Evolutionary conservation across 1,140 invertebrate species (phyloP).

Genomic region (Drosophila eugracilis): DNA sequence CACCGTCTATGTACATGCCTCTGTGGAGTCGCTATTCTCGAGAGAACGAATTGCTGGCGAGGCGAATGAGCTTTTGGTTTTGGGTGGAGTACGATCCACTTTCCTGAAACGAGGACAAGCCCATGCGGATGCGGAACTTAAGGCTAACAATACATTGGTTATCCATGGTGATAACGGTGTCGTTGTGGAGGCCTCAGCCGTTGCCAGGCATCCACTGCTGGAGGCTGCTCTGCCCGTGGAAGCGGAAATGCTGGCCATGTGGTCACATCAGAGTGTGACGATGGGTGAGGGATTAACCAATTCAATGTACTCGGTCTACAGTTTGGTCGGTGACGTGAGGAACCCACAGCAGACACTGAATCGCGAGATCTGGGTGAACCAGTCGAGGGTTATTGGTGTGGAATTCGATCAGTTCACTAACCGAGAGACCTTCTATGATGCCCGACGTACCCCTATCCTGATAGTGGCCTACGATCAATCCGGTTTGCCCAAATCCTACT

Average conservation of each 20-base stretch:
- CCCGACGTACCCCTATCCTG: conserved; percentile 91
- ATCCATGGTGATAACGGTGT: conserved; percentile 89
- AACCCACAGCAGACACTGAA: conserved; percentile 93
- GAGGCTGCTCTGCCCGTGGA: conserved; percentile 95
- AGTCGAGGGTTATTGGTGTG: conserved; percentile 92
- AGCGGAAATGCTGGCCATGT: conserved; percentile 95
- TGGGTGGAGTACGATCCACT: conserved; percentile 87
- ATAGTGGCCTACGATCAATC: conserved; percentile 94
- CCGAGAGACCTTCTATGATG: conserved; percentile 95
- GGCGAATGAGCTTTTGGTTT: conserved; percentile 86
- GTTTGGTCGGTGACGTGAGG: conserved; percentile 92
- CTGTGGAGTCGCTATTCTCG: conserved; percentile 80
- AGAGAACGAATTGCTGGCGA: conserved; percentile 50
- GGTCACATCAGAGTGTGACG: conserved; percentile 91
- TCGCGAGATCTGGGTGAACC: conserved; percentile 93
- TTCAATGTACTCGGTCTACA: conserved; percentile 92
- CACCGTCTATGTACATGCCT: conserved; percentile 88
- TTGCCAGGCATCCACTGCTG: conserved; percentile 93
- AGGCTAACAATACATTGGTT: conserved; percentile 91
- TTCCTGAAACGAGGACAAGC: conserved; percentile 88
- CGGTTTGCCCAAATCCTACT: conserved; percentile 92
- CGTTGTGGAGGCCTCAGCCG: conserved; percentile 90
- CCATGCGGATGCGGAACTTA: conserved; percentile 89
- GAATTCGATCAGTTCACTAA: conserved; percentile 96
- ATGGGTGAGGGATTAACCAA: conserved; percentile 91